These are phyloP conservation scores for Polydrusus tereticollis DNA, from an alignment of 2,888 invertebrate species.

Conservation along the genomic window DNA sequence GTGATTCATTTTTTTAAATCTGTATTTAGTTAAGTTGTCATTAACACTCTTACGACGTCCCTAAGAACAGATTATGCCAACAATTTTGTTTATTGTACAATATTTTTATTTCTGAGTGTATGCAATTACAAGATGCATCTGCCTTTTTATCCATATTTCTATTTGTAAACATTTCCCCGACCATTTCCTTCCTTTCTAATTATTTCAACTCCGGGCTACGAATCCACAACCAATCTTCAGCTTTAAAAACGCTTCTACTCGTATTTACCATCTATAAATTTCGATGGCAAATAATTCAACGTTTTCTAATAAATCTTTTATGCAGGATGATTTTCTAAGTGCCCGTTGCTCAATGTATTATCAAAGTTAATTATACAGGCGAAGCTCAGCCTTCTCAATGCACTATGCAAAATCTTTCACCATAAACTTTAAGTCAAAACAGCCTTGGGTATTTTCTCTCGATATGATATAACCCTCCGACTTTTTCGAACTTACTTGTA, in stretches of 20 bases:
- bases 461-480: background rate
- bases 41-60: no score
- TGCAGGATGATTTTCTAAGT: conserved; percentile 25
- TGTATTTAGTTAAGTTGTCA: no score
- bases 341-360: conserved; percentile 25
- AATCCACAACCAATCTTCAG: background rate
- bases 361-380: conserved; percentile 26
- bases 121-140: no score
- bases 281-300: conserved; percentile 20
- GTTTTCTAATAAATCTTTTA: conserved; percentile 22
- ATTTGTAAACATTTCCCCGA: background rate
- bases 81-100: no score
- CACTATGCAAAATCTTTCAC: conserved; percentile 18
- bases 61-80: no score
- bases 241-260: background rate
- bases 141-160: no score
- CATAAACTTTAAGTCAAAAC: conserved; percentile 18
- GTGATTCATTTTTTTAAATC: no score
- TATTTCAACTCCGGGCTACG: background rate
- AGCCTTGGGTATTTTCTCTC: conserved; percentile 12
- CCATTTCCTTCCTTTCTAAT: background rate
- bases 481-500: no score
- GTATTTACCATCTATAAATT: conserved; percentile 27
- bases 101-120: no score
- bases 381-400: background rate